These are phyloP conservation scores for Gymnopithys bicolor DNA, from an alignment of 2,797 vertebrate species.

Conservation along the genomic window DNA sequence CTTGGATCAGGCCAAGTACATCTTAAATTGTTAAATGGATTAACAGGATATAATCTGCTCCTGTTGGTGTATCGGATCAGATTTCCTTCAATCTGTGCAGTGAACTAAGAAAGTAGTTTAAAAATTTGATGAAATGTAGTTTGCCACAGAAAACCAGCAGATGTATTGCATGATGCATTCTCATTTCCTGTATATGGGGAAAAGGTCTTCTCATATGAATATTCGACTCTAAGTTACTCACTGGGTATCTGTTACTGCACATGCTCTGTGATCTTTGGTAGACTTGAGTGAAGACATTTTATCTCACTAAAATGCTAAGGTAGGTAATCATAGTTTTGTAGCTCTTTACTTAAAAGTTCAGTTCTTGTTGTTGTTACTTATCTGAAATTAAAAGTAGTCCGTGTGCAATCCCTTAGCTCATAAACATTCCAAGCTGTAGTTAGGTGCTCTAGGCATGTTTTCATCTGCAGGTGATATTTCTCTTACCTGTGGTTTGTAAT, in stretches of 20 bases:
- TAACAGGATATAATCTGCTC: neutral
- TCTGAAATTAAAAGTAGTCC: neutral
- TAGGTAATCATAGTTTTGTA: neutral
- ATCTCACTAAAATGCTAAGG: neutral
- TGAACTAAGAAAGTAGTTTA: neutral
- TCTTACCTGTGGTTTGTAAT: neutral
- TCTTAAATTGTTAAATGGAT: conserved; percentile 39
- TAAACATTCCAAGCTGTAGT: neutral
- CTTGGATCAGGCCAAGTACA: neutral
- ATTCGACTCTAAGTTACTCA: neutral
- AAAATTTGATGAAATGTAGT: neutral
- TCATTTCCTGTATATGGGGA: neutral
- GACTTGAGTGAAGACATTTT: neutral
- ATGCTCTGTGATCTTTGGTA: neutral
- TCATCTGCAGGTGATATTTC: neutral
- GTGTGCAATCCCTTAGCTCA: neutral
- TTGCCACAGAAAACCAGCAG: neutral
- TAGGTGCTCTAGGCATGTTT: neutral
- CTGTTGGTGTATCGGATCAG: neutral
- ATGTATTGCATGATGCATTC: neutral
- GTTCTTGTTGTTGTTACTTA: neutral
- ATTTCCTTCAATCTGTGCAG: neutral
- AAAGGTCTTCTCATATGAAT: neutral
- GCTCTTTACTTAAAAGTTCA: neutral
- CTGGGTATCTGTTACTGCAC: neutral